Evolutionary conservation across 1,140 invertebrate genomes (phyloP).

Genomic region (Potamilus streckersoni): DNA sequence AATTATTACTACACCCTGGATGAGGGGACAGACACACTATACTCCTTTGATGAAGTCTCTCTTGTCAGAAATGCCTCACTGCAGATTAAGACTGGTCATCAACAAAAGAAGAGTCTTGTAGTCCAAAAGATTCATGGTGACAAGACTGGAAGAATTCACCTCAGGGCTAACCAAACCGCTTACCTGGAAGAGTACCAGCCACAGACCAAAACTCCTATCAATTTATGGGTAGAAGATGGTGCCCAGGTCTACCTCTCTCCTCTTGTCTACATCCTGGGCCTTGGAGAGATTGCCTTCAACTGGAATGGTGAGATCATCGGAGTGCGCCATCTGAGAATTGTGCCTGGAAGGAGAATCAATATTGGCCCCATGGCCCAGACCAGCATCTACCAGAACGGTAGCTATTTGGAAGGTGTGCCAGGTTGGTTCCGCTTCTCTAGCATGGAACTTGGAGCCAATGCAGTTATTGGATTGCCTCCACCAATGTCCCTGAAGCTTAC

Average conservation of each 20-base stretch:
- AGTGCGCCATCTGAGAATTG: slow-evolving; percentile 51
- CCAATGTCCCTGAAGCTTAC: slow-evolving; percentile 54
- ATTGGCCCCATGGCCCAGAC: slow-evolving; percentile 49
- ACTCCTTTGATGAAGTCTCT: slow-evolving; percentile 52
- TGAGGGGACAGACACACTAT: slow-evolving; percentile 28
- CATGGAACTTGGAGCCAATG: slow-evolving; percentile 49
- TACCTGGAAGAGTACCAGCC: slow-evolving; percentile 45
- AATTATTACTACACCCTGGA: slow-evolving; percentile 45
- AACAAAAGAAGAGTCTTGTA: slow-evolving; percentile 30
- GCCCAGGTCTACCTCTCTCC: slow-evolving; percentile 44
- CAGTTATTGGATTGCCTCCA: slow-evolving; percentile 47
- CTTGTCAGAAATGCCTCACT: slow-evolving; percentile 46
- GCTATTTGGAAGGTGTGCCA: slow-evolving; percentile 34
- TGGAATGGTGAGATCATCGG: slow-evolving; percentile 59
- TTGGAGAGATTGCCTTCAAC: slow-evolving; percentile 52
- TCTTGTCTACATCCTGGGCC: slow-evolving; percentile 51
- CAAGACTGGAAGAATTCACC: slow-evolving; percentile 43
- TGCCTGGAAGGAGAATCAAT: slow-evolving; percentile 46
- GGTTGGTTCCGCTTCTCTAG: slow-evolving; percentile 50
- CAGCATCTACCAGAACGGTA: slow-evolving; percentile 37
- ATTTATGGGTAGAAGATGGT: slow-evolving; percentile 52
- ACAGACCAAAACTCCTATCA: slow-evolving; percentile 44
- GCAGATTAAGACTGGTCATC: slow-evolving; percentile 39
- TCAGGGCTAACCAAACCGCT: slow-evolving; percentile 38
- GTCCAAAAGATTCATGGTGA: slow-evolving; percentile 48